Evolutionary conservation across 2,888 invertebrate genomes (phyloP).

Genomic region (Spodoptera picta): DNA sequence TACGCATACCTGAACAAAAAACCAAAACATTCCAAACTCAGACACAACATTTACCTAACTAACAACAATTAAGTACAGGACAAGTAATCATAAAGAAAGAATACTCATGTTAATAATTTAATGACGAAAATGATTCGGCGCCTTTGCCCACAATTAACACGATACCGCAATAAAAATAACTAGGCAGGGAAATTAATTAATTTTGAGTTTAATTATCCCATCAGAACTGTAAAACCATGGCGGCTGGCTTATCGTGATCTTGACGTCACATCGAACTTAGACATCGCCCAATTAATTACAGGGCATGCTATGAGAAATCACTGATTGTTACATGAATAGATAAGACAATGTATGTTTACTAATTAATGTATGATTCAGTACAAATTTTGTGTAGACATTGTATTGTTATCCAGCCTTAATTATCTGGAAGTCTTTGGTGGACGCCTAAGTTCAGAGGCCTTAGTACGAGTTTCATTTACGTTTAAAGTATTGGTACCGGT

Average conservation of each 20-base stretch:
- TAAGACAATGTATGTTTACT: conserved; percentile 56
- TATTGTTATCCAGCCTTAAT: too few relatives aligned
- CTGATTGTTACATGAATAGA: conserved; percentile 65
- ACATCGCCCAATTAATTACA: conserved; percentile 70
- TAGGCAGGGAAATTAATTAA: conserved; percentile 83
- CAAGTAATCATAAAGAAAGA: conserved; percentile 43
- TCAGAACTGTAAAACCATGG: conserved; percentile 78
- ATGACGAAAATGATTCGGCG: conserved; percentile 70
- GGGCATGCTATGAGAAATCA: conserved; percentile 78
- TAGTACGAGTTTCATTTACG: too few relatives aligned
- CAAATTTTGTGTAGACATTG: conserved; percentile 19
- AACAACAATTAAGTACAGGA: conserved; percentile 46
- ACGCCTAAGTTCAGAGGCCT: too few relatives aligned
- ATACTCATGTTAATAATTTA: conserved; percentile 47
- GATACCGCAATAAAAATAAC: conserved; percentile 79
- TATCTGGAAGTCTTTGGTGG: too few relatives aligned
- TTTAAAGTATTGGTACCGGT: too few relatives aligned
- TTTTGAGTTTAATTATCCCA: conserved; percentile 86
- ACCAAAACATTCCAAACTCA: conserved; percentile 25
- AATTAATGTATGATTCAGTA: conserved; percentile 54
- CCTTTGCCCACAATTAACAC: conserved; percentile 75
- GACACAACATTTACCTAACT: conserved; percentile 37
- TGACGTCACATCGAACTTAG: conserved; percentile 79
- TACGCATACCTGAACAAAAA: conserved; percentile 16
- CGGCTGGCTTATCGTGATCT: conserved; percentile 79